Evolutionary conservation across 2,113 vertebrate species (phyloP).

Genomic region (Hoplias malabaricus): DNA sequence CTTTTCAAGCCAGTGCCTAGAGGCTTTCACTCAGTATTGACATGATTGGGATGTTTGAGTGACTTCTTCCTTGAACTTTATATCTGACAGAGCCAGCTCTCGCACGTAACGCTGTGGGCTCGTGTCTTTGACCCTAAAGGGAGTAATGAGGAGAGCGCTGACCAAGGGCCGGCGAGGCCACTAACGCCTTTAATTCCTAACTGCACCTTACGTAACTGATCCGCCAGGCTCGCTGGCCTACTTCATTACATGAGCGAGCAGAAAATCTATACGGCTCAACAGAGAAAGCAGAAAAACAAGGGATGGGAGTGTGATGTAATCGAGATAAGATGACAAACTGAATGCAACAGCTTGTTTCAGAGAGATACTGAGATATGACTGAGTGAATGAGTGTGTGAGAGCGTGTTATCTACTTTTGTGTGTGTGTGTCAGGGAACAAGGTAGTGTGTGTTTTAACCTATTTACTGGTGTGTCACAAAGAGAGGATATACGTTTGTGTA

Average conservation of each 20-base stretch:
- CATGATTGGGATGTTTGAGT: not conserved
- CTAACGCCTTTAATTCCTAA: not conserved
- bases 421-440: not conserved
- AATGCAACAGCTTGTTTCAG: not conserved
- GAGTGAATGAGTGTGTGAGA: not conserved
- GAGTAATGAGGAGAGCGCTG: not conserved
- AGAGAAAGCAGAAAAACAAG: not conserved
- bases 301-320: not conserved
- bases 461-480: not conserved
- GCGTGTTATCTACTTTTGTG: not conserved
- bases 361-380: not conserved
- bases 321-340: slow-evolving; percentile 20
- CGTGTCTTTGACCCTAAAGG: not conserved
- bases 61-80: not conserved
- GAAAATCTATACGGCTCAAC: slow-evolving; percentile 11
- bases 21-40: not conserved
- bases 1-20: not conserved
- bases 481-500: not conserved
- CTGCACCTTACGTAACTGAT: slow-evolving; percentile 31
- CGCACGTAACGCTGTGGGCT: not conserved
- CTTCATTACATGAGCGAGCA: slow-evolving; percentile 35
- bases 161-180: not conserved
- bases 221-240: slow-evolving; percentile 8
- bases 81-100: not conserved
- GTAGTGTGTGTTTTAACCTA: not conserved